Evolutionary conservation across 2,113 vertebrate genomes (phyloP), one percentile per base, ranked within the genome.

Genomic region (Daboia siamensis): DNA sequence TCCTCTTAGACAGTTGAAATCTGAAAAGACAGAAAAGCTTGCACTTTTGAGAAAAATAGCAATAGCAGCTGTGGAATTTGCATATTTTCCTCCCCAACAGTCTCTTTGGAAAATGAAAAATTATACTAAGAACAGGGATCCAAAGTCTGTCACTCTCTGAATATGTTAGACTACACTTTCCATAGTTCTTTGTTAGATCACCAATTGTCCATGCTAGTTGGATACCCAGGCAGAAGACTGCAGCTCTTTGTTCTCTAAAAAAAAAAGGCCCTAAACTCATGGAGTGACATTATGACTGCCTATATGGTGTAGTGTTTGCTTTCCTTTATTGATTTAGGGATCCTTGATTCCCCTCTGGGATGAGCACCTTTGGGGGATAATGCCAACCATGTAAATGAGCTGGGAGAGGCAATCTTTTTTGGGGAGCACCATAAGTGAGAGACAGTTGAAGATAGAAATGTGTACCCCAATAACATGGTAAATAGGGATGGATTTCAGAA

Each of bases 1-100:
- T 92, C 59, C 26, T 91, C 33, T 92, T 8, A 54, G 61, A 33
- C 90, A 93, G 88, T 23, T 33, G 33, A 92, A 92, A 94, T 90
- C 91, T 88, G 1, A 86, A 26, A 29, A 93, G 90, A 13, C 10
- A 69, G 52, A 90, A 94, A 93, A 90, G 89, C 23, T 86, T 51
- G 93, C 23, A 93, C n/a, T 59, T 4, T 80, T 84, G 59, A n/a
- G 87, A 46, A 91, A 48, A 48, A 39, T 86, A 74, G 26, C 29
- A 64, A 13, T 26, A 54, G 88, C 88, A 64, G 39, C 17, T 54
- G 52, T 20, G 54, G 54, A 1, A 84, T 69, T 59, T 26, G 15
- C 90, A 59, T 92, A 89, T 29, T 61, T 85, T 85, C 9, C n/a
- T 92, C 92, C 20, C 33, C 26, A 91, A 23, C 0, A 0, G 86